Percentiles rank a stretch among this genome's conserved stretches.
These are phyloP conservation scores for Troglohyphantes excavatus DNA, from an alignment of 2,888 invertebrate species.

Conservation along the genomic window DNA sequence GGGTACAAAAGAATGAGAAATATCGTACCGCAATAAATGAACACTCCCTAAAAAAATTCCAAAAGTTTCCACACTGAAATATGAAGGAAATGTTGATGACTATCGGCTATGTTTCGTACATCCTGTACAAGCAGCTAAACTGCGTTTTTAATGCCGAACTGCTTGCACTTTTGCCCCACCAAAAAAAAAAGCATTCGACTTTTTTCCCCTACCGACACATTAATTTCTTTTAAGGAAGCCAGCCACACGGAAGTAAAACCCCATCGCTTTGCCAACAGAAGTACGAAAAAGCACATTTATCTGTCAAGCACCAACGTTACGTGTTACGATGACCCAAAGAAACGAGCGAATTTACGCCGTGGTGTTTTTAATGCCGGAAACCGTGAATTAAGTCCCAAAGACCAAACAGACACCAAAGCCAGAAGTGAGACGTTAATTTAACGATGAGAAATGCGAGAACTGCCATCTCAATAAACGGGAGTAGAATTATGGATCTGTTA, in stretches of 20 bases:
- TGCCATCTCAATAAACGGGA: slow-evolving; percentile 13
- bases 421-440: slow-evolving; percentile 15
- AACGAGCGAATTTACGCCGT: slow-evolving; percentile 23
- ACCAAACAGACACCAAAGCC: slow-evolving; percentile 2
- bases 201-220: too few species aligned
- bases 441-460: slow-evolving; percentile 14
- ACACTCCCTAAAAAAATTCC: too few species aligned
- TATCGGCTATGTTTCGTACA: too few species aligned
- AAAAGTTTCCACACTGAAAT: too few species aligned
- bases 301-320: neutral
- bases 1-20: too few species aligned
- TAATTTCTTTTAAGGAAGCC: neutral
- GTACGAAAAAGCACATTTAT: neutral
- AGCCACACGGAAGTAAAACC: neutral
- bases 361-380: slow-evolving; percentile 36
- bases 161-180: too few species aligned
- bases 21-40: too few species aligned
- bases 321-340: neutral
- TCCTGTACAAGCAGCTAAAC: too few species aligned
- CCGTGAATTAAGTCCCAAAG: slow-evolving; percentile 30
- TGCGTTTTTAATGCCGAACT: too few species aligned
- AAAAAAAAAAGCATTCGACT: too few species aligned
- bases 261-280: neutral
- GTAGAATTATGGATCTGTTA: neutral
- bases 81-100: too few species aligned